A percentile compares a stretch with the other conserved stretches of the same genome.
phyloP scores from a whole-genome alignment of 2,888 invertebrate species.

The Eulithis prunata region DNA sequence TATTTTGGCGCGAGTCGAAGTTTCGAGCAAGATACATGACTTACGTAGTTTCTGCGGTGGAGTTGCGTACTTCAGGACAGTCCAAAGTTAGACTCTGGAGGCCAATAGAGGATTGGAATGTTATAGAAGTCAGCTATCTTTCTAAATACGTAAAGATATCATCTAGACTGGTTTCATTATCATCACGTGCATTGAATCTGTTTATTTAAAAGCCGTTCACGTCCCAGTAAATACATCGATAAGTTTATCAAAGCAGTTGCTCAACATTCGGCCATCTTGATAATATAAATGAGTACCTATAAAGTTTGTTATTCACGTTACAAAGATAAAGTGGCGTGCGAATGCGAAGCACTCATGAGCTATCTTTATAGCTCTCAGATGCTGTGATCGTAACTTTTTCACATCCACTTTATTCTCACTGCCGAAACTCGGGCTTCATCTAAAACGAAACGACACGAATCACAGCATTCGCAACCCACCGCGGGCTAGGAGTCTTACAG shows the following conservation, averaged over 20 bases:
- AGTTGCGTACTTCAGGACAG: conserved; percentile 11
- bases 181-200: no score
- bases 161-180: no score
- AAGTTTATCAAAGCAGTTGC: not conserved
- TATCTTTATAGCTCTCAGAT: conserved; percentile 30
- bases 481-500: no score
- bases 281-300: conserved; percentile 11
- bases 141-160: not conserved
- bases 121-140: not conserved
- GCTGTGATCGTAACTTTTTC: conserved; percentile 30
- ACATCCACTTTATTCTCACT: conserved; percentile 17
- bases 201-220: no score
- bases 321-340: conserved; percentile 19
- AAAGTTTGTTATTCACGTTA: conserved; percentile 18
- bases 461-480: not conserved
- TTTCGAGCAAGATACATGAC: conserved; percentile 19
- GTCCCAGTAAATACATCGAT: not conserved
- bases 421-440: conserved; percentile 19
- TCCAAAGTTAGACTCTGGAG: conserved; percentile 16
- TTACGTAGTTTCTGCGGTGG: conserved; percentile 3
- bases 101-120: conserved; percentile 1
- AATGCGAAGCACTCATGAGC: conserved; percentile 25
- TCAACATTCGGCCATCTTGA: conserved; percentile 7
- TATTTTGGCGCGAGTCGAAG: conserved; percentile 22
- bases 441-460: conserved; percentile 20